phyloP scores from a whole-genome alignment of 64 coral and sea anemone genomes.

The Hydrozoanthus tunicans region DNA sequence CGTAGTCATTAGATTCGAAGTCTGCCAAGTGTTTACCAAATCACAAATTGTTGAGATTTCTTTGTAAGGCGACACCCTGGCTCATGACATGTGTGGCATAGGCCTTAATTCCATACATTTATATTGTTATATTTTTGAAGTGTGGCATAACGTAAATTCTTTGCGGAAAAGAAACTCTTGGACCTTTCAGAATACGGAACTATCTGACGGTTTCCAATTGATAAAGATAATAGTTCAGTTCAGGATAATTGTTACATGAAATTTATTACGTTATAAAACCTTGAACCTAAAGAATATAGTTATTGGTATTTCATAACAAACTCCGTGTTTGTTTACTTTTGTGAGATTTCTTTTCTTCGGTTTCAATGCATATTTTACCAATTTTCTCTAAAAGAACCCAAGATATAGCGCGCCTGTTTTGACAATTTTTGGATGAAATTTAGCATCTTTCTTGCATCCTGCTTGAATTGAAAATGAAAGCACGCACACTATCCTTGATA shows the following conservation, averaged over 20 bases:
- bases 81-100: background rate
- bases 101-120: background rate
- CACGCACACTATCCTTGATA: background rate
- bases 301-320: slow-evolving; percentile 11
- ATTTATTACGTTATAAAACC: background rate
- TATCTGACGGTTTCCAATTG: slow-evolving; percentile 14
- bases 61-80: background rate
- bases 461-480: slow-evolving; percentile 9
- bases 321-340: slow-evolving; percentile 18
- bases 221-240: slow-evolving; percentile 34
- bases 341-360: slow-evolving; percentile 22
- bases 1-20: background rate
- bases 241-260: slow-evolving; percentile 26
- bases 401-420: slow-evolving; percentile 12
- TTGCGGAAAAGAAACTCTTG: background rate
- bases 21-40: background rate
- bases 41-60: background rate
- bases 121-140: slow-evolving; percentile 11
- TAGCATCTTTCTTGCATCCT: slow-evolving; percentile 21
- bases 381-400: background rate
- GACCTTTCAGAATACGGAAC: slow-evolving; percentile 9
- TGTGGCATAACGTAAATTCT: slow-evolving; percentile 24
- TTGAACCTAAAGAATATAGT: slow-evolving; percentile 24
- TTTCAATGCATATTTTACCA: slow-evolving; percentile 7
- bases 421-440: slow-evolving; percentile 31